Evolutionary conservation across 2,888 invertebrate genomes (phyloP), one percentile per base, ranked within the genome.

Genomic region (Melanchra persicariae): DNA sequence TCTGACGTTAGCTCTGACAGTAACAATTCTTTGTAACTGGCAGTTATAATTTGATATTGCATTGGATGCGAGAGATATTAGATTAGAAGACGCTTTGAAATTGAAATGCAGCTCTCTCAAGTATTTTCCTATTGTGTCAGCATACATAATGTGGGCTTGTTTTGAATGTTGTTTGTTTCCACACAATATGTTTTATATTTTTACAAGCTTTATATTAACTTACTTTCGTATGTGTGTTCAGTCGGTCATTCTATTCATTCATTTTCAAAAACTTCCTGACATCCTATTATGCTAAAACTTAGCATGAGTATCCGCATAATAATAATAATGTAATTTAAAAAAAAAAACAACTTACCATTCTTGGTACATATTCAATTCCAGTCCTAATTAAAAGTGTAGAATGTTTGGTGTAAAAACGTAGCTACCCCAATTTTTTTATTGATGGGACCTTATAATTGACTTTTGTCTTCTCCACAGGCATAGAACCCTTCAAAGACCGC

Each of bases 401-500:
- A 37, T 24, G 12, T 7, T 7, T 24, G 17, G 15, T 30, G 10
- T 15, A 37, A 17, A 47, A 55, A 70, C 0, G 9, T 0, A n/a
- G n/a, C n/a, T n/a, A 19, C 19, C 15, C 2, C 19, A 15, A 26
- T 0, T 0, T 59, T 43, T 26, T 22, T 22, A 10, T 6, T 10
- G 2, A 69, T 22, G 7, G 26, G n/a, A 52, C 5, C 5, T n/a
- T 19, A 15, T 2, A 30, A 17, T 15, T 24, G 6, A 24, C 19
- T 24, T 54, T 72, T 72, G 40, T 40, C 40, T 63, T 37, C 22
- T 85, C 75, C 77, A 15, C 89, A 96, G 96, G 93, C 81, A 93
- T 96, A 83, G 96, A 94, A 10, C 96, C 96, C 1, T 96, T 93
- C 81, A 96, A 95, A 75, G 89, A 91, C 30, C 89, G 91, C 9